Conservation (phyloP, 2,888 invertebrate genomes). For the Aelia acuminata region DNA sequence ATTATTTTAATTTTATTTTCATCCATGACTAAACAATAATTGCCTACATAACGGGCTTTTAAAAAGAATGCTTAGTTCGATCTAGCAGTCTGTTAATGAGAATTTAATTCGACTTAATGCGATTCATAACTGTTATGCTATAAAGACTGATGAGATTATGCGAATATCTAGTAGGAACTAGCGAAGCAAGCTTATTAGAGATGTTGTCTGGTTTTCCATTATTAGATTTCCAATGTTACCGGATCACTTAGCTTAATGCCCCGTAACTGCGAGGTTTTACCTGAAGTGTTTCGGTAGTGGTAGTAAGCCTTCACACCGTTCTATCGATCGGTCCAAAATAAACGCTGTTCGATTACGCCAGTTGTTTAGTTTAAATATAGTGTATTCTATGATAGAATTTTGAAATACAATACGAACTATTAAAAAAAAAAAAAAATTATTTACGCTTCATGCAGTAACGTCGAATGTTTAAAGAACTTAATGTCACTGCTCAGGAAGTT, state of each 20-base stretch:
- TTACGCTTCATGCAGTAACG: too few relatives aligned
- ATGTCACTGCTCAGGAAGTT: too few relatives aligned
- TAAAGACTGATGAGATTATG: background rate
- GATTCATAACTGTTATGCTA: background rate
- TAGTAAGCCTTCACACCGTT: background rate
- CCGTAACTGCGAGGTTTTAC: constrained; percentile 15
- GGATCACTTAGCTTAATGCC: background rate
- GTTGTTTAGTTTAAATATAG: background rate
- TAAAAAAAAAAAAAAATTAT: too few relatives aligned
- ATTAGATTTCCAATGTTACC: background rate
- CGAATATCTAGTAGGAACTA: background rate
- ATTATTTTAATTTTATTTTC: background rate
- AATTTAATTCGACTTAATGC: background rate
- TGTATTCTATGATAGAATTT: too few relatives aligned
- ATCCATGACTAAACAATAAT: background rate
- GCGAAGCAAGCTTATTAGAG: background rate
- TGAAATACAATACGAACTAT: too few relatives aligned
- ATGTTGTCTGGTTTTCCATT: background rate
- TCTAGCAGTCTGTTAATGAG: background rate
- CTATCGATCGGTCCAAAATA: background rate
- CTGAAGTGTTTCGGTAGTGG: background rate
- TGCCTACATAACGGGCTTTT: background rate
- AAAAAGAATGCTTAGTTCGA: background rate
- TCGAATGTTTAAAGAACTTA: too few relatives aligned
- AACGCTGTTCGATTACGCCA: background rate